Evolutionary conservation across 1,140 invertebrate genomes (phyloP).

Genomic region (Spodoptera litura): DNA sequence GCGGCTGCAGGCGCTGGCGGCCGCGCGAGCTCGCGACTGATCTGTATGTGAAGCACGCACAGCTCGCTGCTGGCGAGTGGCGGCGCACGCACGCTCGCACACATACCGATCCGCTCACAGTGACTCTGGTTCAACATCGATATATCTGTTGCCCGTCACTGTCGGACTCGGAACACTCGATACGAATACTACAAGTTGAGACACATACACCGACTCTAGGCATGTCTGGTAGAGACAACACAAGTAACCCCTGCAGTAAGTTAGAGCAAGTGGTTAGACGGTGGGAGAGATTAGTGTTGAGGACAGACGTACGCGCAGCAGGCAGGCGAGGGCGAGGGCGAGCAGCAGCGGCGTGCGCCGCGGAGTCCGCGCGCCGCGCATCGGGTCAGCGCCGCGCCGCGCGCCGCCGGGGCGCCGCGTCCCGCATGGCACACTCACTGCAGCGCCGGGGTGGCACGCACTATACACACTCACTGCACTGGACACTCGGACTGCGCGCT

Average conservation of each 20-base stretch:
- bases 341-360: conserved; percentile 75
- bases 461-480: conserved; percentile 50
- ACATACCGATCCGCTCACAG: neutral
- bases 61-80: neutral
- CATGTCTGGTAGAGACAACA: too few relatives aligned
- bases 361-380: conserved; percentile 66
- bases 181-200: too few relatives aligned
- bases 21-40: neutral
- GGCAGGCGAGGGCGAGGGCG: conserved; percentile 75
- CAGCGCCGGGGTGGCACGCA: conserved; percentile 41
- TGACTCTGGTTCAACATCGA: too few relatives aligned
- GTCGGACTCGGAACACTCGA: too few relatives aligned
- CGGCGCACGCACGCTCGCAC: neutral
- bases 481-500: conserved; percentile 40
- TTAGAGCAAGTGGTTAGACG: neutral
- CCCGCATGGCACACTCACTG: conserved; percentile 63
- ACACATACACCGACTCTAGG: too few relatives aligned
- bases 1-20: neutral
- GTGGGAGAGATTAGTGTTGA: neutral
- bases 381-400: conserved; percentile 72
- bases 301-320: conserved; percentile 67
- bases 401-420: conserved; percentile 66
- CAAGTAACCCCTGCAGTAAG: too few relatives aligned
- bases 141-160: too few relatives aligned
- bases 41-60: neutral